These are phyloP conservation scores for Platycercus adscitus DNA, from an alignment of 2,113 vertebrate species.

Conservation along the genomic window DNA sequence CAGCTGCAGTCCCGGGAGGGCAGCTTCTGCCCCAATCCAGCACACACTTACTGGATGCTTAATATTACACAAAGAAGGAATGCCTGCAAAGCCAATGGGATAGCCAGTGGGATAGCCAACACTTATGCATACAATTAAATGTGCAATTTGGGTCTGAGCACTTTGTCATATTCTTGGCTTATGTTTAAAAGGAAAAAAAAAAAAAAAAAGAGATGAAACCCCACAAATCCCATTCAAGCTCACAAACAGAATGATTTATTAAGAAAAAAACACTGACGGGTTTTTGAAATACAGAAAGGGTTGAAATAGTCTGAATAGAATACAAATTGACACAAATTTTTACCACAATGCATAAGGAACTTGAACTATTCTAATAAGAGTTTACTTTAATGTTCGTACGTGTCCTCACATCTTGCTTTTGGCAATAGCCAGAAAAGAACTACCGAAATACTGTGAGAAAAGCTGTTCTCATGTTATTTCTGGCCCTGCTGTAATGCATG, in stretches of 20 bases:
- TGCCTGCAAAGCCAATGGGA: neutral
- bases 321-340: slow-evolving; percentile 53
- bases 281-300: slow-evolving; percentile 40
- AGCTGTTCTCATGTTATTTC: slow-evolving; percentile 67
- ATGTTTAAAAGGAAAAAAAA: neutral
- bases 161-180: slow-evolving; percentile 57
- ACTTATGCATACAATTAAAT: neutral
- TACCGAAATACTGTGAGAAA: slow-evolving; percentile 69
- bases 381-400: slow-evolving; percentile 62
- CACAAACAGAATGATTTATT: slow-evolving; percentile 42
- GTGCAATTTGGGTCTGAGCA: neutral
- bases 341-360: slow-evolving; percentile 52
- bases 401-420: slow-evolving; percentile 65
- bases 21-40: neutral
- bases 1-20: neutral
- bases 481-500: slow-evolving; percentile 50
- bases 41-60: neutral
- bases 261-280: slow-evolving; percentile 28
- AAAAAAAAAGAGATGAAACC: neutral
- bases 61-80: neutral
- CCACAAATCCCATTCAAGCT: slow-evolving; percentile 46
- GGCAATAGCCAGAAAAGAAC: slow-evolving; percentile 59
- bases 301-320: slow-evolving; percentile 41
- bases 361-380: slow-evolving; percentile 50
- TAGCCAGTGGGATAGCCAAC: neutral